Conservation (phyloP, 2,113 vertebrate genomes). For the Equus przewalskii region DNA sequence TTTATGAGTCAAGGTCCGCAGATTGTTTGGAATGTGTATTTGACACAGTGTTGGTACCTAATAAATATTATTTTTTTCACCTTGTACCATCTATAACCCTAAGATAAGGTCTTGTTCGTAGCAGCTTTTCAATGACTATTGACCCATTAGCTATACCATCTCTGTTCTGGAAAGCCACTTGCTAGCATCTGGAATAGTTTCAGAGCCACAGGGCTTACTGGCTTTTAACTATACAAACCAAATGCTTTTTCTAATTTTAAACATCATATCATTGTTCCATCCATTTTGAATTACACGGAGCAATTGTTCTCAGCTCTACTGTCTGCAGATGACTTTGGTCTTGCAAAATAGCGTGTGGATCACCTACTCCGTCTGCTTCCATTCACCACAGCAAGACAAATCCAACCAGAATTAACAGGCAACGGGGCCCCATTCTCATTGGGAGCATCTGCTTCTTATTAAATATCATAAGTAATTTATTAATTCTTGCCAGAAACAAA, state of each 20-base stretch:
- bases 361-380: slow-evolving; percentile 78
- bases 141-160: slow-evolving; percentile 51
- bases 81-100: not conserved
- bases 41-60: not conserved
- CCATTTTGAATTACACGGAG: slow-evolving; percentile 75
- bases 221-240: slow-evolving; percentile 76
- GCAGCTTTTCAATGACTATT: not conserved
- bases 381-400: slow-evolving; percentile 74
- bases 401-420: slow-evolving; percentile 80
- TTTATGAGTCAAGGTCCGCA: not conserved
- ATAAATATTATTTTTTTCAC: not conserved
- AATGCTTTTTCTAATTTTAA: slow-evolving; percentile 80
- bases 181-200: slow-evolving; percentile 68
- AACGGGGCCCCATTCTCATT: slow-evolving; percentile 59
- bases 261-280: slow-evolving; percentile 75
- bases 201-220: slow-evolving; percentile 58
- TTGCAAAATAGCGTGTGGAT: slow-evolving; percentile 69
- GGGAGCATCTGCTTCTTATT: slow-evolving; percentile 73
- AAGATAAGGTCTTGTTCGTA: slow-evolving; percentile 1
- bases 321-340: slow-evolving; percentile 72
- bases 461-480: slow-evolving; percentile 80
- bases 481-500: slow-evolving; percentile 81
- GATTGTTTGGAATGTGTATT: not conserved
- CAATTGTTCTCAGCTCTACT: slow-evolving; percentile 80
- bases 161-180: slow-evolving; percentile 12